Evolutionary conservation across 1,140 invertebrate genomes (phyloP).

Genomic region (Dermatophagoides farinae): DNA sequence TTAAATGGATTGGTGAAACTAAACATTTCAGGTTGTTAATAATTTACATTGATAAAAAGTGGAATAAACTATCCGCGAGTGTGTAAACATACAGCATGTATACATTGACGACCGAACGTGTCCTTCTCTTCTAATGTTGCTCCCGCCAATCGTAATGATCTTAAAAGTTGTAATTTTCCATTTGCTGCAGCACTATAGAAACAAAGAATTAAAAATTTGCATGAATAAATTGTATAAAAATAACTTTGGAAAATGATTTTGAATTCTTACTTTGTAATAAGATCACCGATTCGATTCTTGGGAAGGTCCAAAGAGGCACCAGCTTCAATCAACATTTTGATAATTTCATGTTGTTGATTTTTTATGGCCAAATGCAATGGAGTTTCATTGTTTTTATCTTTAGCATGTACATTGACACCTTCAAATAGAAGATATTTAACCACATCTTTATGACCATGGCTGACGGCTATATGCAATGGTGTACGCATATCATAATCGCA

Average conservation of each 20-base stretch:
- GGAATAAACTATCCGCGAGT: slow-evolving; percentile 15
- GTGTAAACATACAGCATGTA: slow-evolving; percentile 23
- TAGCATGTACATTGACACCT: slow-evolving; percentile 62
- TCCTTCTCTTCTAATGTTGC: slow-evolving; percentile 35
- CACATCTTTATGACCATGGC: slow-evolving; percentile 41
- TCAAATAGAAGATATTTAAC: slow-evolving; percentile 52
- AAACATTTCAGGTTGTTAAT: background rate
- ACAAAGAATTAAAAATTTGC: background rate
- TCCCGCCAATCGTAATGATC: slow-evolving; percentile 39
- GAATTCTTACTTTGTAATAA: slow-evolving; percentile 30
- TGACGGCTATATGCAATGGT: slow-evolving; percentile 55
- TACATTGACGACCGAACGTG: slow-evolving; percentile 20
- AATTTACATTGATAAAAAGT: background rate
- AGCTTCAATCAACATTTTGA: slow-evolving; percentile 30
- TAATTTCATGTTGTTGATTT: slow-evolving; percentile 21
- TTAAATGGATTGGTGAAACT: background rate
- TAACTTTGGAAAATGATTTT: background rate
- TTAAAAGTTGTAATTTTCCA: slow-evolving; percentile 30
- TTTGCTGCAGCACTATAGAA: slow-evolving; percentile 29
- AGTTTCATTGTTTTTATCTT: slow-evolving; percentile 33
- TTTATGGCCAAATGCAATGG: slow-evolving; percentile 25
- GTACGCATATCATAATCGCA: slow-evolving; percentile 57
- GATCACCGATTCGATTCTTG: slow-evolving; percentile 32
- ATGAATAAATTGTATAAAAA: background rate
- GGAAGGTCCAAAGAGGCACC: slow-evolving; percentile 39